These are phyloP conservation scores for Leptocoma aspasia DNA, from an alignment of 2,113 vertebrate species.

Conservation along the genomic window DNA sequence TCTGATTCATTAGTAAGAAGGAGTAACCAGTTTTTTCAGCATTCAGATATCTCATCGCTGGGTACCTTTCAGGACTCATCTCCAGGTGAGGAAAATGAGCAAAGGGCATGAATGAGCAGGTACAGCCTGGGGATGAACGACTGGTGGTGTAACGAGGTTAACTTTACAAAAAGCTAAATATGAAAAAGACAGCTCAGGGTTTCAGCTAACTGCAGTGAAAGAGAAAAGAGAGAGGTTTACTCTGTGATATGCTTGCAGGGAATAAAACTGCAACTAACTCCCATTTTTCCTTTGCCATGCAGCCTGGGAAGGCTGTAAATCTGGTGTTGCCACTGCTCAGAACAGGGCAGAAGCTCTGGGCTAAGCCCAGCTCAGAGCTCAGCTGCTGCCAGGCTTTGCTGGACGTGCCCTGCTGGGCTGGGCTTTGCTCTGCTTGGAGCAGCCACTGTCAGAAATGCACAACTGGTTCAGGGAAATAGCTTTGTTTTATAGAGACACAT, in stretches of 20 bases:
- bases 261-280: neutral
- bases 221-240: neutral
- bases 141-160: neutral
- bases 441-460: neutral
- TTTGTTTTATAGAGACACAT: neutral
- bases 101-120: neutral
- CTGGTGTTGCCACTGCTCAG: accelerated
- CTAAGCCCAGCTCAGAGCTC: neutral
- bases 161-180: neutral
- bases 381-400: neutral
- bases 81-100: neutral
- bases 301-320: neutral
- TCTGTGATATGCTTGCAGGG: neutral
- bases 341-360: neutral
- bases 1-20: neutral
- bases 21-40: neutral
- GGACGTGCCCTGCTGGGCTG: neutral
- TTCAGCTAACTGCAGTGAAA: neutral
- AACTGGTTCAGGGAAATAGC: neutral
- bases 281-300: neutral
- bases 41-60: neutral
- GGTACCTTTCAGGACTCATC: neutral
- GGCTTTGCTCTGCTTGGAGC: neutral
- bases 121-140: neutral
- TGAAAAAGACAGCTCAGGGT: neutral